Conservation (phyloP, 1,140 invertebrate genomes). For the Linepithema humile region DNA sequence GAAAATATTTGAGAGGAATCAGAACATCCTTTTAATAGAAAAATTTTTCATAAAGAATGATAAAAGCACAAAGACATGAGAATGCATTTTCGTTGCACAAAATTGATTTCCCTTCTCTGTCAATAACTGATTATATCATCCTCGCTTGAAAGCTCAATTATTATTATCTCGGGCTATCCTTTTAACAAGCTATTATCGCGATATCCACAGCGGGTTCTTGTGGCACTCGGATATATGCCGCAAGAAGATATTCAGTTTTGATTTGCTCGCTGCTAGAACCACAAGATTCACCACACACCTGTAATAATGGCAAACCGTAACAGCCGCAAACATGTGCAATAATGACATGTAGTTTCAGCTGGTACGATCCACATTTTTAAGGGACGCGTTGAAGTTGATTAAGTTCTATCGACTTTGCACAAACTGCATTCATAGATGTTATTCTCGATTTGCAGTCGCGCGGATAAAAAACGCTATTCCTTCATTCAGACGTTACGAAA, state of each 20-base stretch:
- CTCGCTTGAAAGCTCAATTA: no score
- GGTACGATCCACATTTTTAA: background rate
- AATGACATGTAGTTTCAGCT: constrained; percentile 44
- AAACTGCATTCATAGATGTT: background rate
- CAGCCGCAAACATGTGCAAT: constrained; percentile 50
- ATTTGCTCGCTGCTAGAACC: constrained; percentile 48
- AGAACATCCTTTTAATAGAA: background rate
- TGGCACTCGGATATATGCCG: background rate
- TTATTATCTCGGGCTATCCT: no score
- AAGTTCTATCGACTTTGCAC: background rate
- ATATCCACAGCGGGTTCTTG: background rate
- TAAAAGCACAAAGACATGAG: background rate
- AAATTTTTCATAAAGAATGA: background rate
- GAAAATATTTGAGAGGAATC: background rate
- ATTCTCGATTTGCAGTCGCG: background rate
- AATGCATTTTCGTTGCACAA: no score
- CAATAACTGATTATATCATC: no score
- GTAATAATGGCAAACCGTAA: constrained; percentile 57
- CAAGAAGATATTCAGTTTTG: constrained; percentile 41
- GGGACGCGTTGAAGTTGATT: background rate
- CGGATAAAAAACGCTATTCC: background rate
- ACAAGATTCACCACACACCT: constrained; percentile 50
- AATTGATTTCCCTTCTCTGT: no score
- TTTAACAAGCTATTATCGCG: background rate
- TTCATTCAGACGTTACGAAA: constrained; percentile 15